phyloP scores from a whole-genome alignment of 2,888 invertebrate species.

The Drosophila nr. fundita region DNA sequence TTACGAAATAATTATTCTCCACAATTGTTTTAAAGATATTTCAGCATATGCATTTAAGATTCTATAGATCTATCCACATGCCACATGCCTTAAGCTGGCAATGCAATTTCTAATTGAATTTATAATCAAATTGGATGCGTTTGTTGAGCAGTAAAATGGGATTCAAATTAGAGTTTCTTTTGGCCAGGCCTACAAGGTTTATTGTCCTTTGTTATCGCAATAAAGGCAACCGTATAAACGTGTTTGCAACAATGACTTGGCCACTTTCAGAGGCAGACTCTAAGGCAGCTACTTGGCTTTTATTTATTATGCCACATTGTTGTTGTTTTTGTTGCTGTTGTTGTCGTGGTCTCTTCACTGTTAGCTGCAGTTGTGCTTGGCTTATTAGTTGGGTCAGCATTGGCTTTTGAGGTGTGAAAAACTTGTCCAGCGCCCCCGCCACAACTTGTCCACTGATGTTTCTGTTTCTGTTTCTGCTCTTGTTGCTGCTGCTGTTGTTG shows the following conservation, averaged over 20 bases:
- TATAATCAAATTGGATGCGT: not conserved
- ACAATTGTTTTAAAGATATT: not conserved
- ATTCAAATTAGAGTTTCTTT: not conserved
- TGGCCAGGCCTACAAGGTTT: not conserved
- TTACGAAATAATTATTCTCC: not conserved
- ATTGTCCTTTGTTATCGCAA: slow-evolving; percentile 15
- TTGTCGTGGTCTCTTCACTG: slow-evolving; percentile 44
- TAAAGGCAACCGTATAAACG: slow-evolving; percentile 31
- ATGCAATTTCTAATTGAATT: not conserved
- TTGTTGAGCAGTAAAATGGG: not conserved
- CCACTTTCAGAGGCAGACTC: slow-evolving; percentile 60
- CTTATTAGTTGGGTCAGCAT: slow-evolving; percentile 76
- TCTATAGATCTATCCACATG: not conserved
- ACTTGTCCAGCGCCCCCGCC: slow-evolving; percentile 5
- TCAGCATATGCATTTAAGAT: not conserved
- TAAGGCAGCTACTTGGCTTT: slow-evolving; percentile 77
- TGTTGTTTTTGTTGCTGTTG: slow-evolving; percentile 41
- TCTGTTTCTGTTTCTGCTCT: not conserved
- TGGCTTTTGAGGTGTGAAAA: slow-evolving; percentile 71
- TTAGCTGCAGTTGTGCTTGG: slow-evolving; percentile 53
- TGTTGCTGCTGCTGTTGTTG: not conserved
- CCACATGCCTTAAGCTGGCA: not conserved
- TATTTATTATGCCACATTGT: slow-evolving; percentile 76
- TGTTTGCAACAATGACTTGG: slow-evolving; percentile 19
- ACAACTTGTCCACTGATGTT: slow-evolving; percentile 15